Evolutionary conservation across 2,797 vertebrate species (phyloP).

Genomic region (Mergus octosetaceus): DNA sequence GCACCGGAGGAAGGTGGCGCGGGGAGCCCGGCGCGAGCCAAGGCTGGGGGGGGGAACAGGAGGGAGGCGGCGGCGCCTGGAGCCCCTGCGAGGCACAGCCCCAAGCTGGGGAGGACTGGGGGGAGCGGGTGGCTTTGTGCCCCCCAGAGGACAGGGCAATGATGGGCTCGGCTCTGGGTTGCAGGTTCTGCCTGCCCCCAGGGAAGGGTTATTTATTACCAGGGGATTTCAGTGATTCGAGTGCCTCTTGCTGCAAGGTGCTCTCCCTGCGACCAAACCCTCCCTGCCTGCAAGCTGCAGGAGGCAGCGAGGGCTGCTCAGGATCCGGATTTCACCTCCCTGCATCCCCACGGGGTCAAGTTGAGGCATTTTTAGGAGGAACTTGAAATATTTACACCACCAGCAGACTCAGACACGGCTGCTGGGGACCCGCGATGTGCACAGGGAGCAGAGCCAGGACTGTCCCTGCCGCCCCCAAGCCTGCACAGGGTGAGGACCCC

Average conservation of each 20-base stretch:
- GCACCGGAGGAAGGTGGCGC: neutral
- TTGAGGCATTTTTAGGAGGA: neutral
- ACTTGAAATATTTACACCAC: accelerated
- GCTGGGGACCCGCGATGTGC: neutral
- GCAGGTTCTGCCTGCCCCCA: neutral
- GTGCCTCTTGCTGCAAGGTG: accelerated
- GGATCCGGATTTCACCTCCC: accelerated
- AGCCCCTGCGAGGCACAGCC: neutral
- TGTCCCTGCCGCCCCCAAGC: neutral
- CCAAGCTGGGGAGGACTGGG: accelerated
- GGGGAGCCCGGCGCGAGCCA: neutral
- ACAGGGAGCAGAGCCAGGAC: neutral
- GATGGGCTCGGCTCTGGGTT: accelerated
- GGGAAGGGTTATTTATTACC: neutral
- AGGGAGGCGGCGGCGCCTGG: neutral
- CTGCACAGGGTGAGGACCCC: neutral
- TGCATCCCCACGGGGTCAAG: accelerated
- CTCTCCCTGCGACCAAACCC: neutral
- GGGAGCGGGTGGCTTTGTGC: accelerated
- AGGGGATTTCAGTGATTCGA: accelerated
- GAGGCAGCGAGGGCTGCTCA: neutral
- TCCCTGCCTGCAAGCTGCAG: neutral
- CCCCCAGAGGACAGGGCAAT: accelerated
- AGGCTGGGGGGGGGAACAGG: neutral
- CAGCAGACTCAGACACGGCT: too few species aligned